Evolutionary conservation across 2,888 invertebrate genomes (phyloP).

Genomic region (Drosophila anceps): DNA sequence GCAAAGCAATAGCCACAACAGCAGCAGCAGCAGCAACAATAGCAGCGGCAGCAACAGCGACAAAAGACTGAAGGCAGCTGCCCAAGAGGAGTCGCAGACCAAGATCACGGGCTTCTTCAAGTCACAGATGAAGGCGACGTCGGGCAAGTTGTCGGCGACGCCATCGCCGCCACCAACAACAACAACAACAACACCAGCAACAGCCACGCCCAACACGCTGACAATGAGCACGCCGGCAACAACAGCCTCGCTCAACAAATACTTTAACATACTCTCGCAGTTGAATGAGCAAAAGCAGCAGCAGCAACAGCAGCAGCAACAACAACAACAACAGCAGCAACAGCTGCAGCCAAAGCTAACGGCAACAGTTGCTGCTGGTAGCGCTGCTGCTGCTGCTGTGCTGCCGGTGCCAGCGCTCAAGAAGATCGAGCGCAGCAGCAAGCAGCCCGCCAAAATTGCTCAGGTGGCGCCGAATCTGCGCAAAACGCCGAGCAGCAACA

Average conservation of each 20-base stretch:
- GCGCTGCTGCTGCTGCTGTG: constrained; percentile 29
- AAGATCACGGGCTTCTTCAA: constrained; percentile 93
- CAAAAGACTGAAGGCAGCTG: constrained; percentile 85
- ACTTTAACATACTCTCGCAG: constrained; percentile 83
- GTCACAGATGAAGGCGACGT: constrained; percentile 89
- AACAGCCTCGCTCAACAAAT: constrained; percentile 84
- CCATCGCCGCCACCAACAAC: constrained; percentile 57
- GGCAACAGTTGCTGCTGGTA: constrained; percentile 13
- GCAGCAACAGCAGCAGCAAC: constrained; percentile 38
- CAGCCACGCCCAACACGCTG: constrained; percentile 66
- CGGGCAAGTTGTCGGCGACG: constrained; percentile 45
- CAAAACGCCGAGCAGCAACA: constrained; percentile 80
- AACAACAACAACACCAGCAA: constrained; percentile 30
- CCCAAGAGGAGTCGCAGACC: constrained; percentile 87
- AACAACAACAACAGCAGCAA: constrained; percentile 19
- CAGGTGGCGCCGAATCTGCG: constrained; percentile 85
- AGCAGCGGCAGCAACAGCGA: constrained; percentile 46
- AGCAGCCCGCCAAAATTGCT: constrained; percentile 84
- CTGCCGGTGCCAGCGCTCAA: constrained; percentile 84
- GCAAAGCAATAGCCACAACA: constrained; percentile 15
- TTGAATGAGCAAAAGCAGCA: constrained; percentile 78
- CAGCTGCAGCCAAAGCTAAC: not conserved
- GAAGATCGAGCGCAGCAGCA: constrained; percentile 85
- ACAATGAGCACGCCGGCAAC: constrained; percentile 81
- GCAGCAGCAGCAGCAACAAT: constrained; percentile 10